phyloP scores from a whole-genome alignment of 2,113 vertebrate genomes.

The Antennarius striatus region DNA sequence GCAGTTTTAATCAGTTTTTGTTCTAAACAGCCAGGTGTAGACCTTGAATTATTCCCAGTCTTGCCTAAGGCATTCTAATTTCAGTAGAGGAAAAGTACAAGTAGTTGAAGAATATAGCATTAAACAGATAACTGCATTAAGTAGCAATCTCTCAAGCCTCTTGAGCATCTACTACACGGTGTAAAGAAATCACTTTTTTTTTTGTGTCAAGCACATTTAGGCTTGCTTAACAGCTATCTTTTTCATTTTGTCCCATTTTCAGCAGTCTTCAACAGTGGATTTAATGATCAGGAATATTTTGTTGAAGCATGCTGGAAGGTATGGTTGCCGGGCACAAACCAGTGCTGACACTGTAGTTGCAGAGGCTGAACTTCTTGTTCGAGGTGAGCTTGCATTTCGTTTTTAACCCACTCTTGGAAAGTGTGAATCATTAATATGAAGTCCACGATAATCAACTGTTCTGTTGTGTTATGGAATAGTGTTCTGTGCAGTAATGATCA shows the following conservation, averaged over 20 bases:
- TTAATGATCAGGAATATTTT: constrained; percentile 98
- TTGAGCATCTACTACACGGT: constrained; percentile 57
- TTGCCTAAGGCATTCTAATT: constrained; percentile 74
- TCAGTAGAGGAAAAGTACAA: constrained; percentile 55
- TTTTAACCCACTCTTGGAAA: too few relatives aligned
- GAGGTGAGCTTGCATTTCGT: constrained; percentile 81
- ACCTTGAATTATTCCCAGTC: constrained; percentile 74
- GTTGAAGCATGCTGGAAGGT: constrained; percentile 93
- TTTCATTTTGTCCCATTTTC: constrained; percentile 49
- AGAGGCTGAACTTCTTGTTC: constrained; percentile 92
- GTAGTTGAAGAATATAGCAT: constrained; percentile 56
- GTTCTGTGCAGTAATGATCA: too few relatives aligned
- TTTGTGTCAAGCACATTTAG: constrained; percentile 45
- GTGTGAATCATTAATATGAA: too few relatives aligned
- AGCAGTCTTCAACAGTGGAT: constrained; percentile 96
- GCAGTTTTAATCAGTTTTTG: constrained; percentile 79
- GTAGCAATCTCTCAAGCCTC: constrained; percentile 57
- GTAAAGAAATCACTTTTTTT: constrained; percentile 54
- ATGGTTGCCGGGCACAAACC: constrained; percentile 92
- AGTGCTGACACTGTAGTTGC: constrained; percentile 89
- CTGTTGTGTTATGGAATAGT: too few relatives aligned
- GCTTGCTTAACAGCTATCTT: constrained; percentile 24
- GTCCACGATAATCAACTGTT: too few relatives aligned
- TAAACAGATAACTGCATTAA: constrained; percentile 61
- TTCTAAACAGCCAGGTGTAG: constrained; percentile 76